phyloP scores from a whole-genome alignment of 2,113 vertebrate genomes.

The Aptenodytes forsteri region DNA sequence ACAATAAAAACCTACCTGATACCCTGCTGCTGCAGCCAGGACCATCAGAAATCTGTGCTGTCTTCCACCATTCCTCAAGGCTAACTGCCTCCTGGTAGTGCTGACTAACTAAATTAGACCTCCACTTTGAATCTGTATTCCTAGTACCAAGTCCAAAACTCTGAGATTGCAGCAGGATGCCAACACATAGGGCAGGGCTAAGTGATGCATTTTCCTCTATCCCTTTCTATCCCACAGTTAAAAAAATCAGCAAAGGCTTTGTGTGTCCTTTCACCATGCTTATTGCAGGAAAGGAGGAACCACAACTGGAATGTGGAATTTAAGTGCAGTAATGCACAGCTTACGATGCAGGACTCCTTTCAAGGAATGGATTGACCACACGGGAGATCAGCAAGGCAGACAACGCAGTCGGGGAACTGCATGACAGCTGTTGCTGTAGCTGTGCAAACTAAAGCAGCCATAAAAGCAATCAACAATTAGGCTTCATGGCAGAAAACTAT shows the following conservation, averaged over 20 bases:
- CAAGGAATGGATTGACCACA: neutral
- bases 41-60: neutral
- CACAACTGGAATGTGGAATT: neutral
- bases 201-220: neutral
- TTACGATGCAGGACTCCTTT: neutral
- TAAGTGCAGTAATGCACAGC: neutral
- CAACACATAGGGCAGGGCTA: neutral
- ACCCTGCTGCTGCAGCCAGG: neutral
- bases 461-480: neutral
- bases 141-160: neutral
- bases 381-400: neutral
- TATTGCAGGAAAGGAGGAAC: neutral
- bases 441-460: neutral
- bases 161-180: neutral
- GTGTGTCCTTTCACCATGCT: fast-evolving
- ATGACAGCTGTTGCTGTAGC: neutral
- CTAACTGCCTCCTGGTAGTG: neutral
- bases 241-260: neutral
- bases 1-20: neutral
- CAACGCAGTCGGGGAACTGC: neutral
- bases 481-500: neutral
- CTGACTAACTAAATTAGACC: neutral
- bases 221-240: neutral
- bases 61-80: neutral
- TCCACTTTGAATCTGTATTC: neutral